Evolutionary conservation across 2,888 invertebrate genomes (phyloP).

Genomic region (Acronicta psi): DNA sequence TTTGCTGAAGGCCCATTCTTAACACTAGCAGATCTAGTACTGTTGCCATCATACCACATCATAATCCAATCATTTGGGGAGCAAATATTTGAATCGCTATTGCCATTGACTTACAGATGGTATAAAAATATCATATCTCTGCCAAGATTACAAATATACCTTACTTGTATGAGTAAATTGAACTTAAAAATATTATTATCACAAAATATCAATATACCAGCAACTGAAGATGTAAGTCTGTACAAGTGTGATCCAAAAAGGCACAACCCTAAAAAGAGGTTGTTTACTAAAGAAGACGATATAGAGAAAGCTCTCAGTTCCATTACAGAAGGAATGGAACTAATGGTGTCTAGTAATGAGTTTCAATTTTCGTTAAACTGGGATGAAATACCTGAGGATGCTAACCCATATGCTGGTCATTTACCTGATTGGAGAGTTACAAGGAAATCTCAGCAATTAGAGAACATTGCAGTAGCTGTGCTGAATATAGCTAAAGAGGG

Average conservation of each 20-base stretch:
- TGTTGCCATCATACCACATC: constrained; percentile 92
- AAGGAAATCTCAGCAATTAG: constrained; percentile 95
- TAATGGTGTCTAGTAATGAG: constrained; percentile 72
- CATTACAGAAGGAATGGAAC: constrained; percentile 80
- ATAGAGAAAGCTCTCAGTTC: constrained; percentile 90
- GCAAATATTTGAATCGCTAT: constrained; percentile 68
- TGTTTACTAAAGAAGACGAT: constrained; percentile 93
- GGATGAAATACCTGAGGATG: constrained; percentile 92
- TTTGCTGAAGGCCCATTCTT: constrained; percentile 95
- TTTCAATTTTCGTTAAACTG: constrained; percentile 88
- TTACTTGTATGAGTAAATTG: constrained; percentile 53
- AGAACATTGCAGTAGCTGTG: constrained; percentile 94
- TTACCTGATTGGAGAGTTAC: constrained; percentile 92
- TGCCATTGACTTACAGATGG: constrained; percentile 92
- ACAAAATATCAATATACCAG: constrained; percentile 76
- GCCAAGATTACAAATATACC: constrained; percentile 58
- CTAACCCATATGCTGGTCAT: constrained; percentile 93
- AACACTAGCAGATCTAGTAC: constrained; percentile 94
- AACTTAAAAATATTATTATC: constrained; percentile 46
- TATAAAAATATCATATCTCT: constrained; percentile 76
- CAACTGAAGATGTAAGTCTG: constrained; percentile 90
- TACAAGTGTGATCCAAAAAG: constrained; percentile 94
- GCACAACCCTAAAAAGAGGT: constrained; percentile 92
- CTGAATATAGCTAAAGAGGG: constrained; percentile 91
- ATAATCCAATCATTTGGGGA: constrained; percentile 85